phyloP scores from a whole-genome alignment of 2,113 vertebrate species.

The Neofelis nebulosa region DNA sequence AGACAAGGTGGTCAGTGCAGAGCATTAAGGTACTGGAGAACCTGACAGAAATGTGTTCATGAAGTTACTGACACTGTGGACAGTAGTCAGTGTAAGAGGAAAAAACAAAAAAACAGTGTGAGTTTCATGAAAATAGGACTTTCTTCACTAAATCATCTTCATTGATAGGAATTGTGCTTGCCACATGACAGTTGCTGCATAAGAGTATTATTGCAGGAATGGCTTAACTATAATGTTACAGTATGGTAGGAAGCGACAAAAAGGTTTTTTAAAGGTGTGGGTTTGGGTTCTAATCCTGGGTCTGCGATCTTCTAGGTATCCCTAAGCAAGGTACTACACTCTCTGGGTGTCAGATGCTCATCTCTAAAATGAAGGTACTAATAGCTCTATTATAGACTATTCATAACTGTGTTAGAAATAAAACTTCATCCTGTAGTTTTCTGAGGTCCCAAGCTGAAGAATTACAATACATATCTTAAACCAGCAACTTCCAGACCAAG shows the following conservation, averaged over 20 bases:
- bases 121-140: neutral
- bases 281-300: neutral
- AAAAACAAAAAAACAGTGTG: neutral
- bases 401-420: neutral
- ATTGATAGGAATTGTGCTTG: neutral
- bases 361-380: neutral
- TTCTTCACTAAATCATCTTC: neutral
- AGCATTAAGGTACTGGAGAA: neutral
- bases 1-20: neutral
- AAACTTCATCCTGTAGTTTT: neutral
- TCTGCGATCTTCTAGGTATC: neutral
- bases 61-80: neutral
- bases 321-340: neutral
- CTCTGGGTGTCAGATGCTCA: neutral
- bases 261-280: neutral
- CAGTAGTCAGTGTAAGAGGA: neutral
- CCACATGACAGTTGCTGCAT: neutral
- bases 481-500: neutral
- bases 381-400: neutral
- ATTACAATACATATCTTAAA: neutral
- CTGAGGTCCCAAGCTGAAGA: neutral
- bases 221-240: neutral
- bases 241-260: neutral
- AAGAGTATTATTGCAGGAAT: neutral
- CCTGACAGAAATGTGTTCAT: neutral